Evolutionary conservation across 2,113 vertebrate species (phyloP).

Genomic region (Zingel zingel): DNA sequence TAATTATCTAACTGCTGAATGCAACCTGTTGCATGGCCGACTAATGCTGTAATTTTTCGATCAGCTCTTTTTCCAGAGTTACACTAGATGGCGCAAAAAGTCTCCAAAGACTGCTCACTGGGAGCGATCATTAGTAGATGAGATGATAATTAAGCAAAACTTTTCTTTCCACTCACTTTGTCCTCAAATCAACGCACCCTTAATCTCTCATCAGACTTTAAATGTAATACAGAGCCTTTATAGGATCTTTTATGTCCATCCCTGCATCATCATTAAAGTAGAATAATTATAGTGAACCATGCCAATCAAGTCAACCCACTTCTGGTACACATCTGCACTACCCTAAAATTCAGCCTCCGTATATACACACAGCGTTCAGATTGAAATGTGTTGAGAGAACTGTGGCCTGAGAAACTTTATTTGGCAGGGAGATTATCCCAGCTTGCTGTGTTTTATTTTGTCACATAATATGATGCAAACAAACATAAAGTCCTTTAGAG

Average conservation of each 20-base stretch:
- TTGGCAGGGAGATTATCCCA: constrained; percentile 1
- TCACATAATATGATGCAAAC: constrained; percentile 13
- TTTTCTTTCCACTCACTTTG: constrained; percentile 27
- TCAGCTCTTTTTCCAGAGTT: neutral
- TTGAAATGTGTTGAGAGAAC: constrained; percentile 23
- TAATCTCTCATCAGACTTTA: neutral
- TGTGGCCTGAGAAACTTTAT: constrained; percentile 23
- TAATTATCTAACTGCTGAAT: neutral
- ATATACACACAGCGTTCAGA: neutral
- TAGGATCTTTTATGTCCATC: neutral
- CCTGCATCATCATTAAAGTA: constrained; percentile 35
- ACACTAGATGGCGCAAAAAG: constrained; percentile 68
- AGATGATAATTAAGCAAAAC: constrained; percentile 5
- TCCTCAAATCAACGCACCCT: neutral
- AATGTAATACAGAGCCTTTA: constrained; percentile 17
- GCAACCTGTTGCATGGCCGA: constrained; percentile 52
- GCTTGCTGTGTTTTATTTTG: neutral
- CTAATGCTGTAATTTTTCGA: neutral
- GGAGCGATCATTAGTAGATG: neutral
- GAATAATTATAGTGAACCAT: constrained; percentile 62
- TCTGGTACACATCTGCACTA: constrained; percentile 27
- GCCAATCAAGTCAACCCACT: constrained; percentile 38
- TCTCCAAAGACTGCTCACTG: neutral
- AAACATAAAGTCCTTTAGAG: neutral
- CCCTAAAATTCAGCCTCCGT: constrained; percentile 20